Conservation (phyloP, 2,797 vertebrate species). For the Lindbergichthys nudifrons region DNA sequence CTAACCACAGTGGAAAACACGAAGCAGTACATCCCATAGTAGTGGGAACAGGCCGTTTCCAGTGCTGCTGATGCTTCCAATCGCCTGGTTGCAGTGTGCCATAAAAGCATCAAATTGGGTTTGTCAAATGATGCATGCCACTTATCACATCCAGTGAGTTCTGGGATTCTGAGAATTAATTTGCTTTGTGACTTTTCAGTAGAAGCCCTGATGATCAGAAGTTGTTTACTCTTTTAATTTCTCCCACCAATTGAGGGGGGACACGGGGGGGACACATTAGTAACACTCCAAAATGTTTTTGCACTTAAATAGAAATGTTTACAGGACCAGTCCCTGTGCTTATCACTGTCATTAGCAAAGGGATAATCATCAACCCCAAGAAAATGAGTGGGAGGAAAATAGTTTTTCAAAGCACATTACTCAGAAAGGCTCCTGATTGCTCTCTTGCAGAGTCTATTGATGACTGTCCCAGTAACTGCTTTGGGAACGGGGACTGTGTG, state of each 20-base stretch:
- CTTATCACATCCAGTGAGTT: slow-evolving; percentile 24
- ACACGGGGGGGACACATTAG: slow-evolving; percentile 34
- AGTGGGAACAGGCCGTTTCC: slow-evolving; percentile 5
- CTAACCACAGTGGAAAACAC: slow-evolving; percentile 30
- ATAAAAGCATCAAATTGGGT: slow-evolving; percentile 38
- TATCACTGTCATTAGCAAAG: slow-evolving; percentile 66
- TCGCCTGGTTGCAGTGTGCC: slow-evolving; percentile 16
- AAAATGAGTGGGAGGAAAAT: slow-evolving; percentile 70
- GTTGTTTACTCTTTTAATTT: slow-evolving; percentile 33
- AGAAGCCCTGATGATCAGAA: slow-evolving; percentile 31
- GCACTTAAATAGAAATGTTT: slow-evolving; percentile 59
- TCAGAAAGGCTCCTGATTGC: slow-evolving; percentile 66
- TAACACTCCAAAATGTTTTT: slow-evolving; percentile 47
- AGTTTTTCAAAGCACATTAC: slow-evolving; percentile 65
- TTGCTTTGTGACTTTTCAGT: slow-evolving; percentile 30
- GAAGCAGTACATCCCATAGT: slow-evolving; percentile 23
- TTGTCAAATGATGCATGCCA: slow-evolving; percentile 25
- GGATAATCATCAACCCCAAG: slow-evolving; percentile 64
- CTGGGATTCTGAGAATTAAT: slow-evolving; percentile 14
- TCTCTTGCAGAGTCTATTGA: slow-evolving; percentile 92
- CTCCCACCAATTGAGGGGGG: slow-evolving; percentile 22
- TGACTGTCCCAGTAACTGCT: slow-evolving; percentile 98
- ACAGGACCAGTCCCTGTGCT: slow-evolving; percentile 55
- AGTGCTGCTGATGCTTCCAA: slow-evolving; percentile 28
- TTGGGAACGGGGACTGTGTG: slow-evolving; percentile 96